These are phyloP conservation scores for Argynnis bischoffii DNA, from an alignment of 2,888 invertebrate species.

Conservation along the genomic window DNA sequence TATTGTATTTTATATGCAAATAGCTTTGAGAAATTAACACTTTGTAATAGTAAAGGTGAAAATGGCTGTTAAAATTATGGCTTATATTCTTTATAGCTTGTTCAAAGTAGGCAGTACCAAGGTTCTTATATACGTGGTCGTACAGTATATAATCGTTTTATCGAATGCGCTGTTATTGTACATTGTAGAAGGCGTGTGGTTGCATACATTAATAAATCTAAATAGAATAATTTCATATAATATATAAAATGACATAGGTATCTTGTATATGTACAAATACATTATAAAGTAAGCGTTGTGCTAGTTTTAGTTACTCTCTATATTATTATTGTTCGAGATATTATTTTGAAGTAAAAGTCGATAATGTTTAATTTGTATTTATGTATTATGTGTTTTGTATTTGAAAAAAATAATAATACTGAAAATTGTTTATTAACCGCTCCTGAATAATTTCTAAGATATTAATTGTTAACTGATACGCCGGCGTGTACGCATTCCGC, in stretches of 20 bases:
- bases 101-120: neutral
- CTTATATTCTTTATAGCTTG: neutral
- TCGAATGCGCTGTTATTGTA: neutral
- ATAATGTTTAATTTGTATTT: too few relatives aligned
- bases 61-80: constrained; percentile 14
- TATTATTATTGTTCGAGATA: too few relatives aligned
- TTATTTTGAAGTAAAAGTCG: too few relatives aligned
- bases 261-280: neutral
- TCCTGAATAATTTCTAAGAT: too few relatives aligned
- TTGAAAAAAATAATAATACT: too few relatives aligned
- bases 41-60: constrained; percentile 13
- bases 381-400: too few relatives aligned
- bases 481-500: too few relatives aligned
- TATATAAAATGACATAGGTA: constrained; percentile 25
- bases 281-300: too few relatives aligned
- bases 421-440: too few relatives aligned
- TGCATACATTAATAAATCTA: constrained; percentile 42
- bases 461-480: too few relatives aligned
- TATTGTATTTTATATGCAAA: constrained; percentile 14
- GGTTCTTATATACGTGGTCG: neutral
- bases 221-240: constrained; percentile 31
- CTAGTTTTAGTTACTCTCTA: too few relatives aligned
- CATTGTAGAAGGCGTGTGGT: constrained; percentile 34
- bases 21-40: constrained; percentile 10
- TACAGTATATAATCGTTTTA: constrained; percentile 20